phyloP scores from a whole-genome alignment of 2,797 vertebrate species.

The Eulemur coronatus region DNA sequence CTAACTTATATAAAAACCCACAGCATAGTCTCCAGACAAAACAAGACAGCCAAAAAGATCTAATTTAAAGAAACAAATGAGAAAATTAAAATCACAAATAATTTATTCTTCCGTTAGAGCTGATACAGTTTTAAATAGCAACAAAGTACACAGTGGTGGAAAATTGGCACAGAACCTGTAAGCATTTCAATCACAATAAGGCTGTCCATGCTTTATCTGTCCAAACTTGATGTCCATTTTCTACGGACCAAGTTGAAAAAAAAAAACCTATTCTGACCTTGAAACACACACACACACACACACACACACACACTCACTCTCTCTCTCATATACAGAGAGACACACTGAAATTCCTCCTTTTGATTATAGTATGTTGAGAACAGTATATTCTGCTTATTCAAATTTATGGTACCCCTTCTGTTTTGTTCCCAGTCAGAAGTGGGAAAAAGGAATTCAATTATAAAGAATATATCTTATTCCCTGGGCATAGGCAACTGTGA shows the following conservation, averaged over 20 bases:
- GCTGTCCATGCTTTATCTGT: conserved; percentile 76
- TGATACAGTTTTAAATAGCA: conserved; percentile 97
- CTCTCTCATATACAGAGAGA: background rate
- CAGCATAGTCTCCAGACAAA: conserved; percentile 83
- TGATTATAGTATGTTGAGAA: conserved; percentile 32
- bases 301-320: background rate
- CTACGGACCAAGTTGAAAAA: conserved; percentile 61
- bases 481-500: conserved; percentile 62
- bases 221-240: conserved; percentile 79
- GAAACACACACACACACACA: conserved; percentile 38
- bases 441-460: conserved; percentile 54
- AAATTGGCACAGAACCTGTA: conserved; percentile 87
- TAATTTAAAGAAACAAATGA: conserved; percentile 88
- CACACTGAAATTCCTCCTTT: conserved; percentile 70
- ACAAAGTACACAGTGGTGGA: conserved; percentile 90
- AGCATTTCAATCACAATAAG: conserved; percentile 82
- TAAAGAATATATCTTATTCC: conserved; percentile 52
- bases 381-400: conserved; percentile 55
- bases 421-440: conserved; percentile 47
- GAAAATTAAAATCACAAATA: conserved; percentile 96
- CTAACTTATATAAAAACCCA: conserved; percentile 82
- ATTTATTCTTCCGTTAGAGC: conserved; percentile 94
- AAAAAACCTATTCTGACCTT: conserved; percentile 70
- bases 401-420: conserved; percentile 44
- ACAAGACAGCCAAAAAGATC: conserved; percentile 82